Base-by-base conservation (phyloP, 2,888 invertebrate species). In the Chrysolina oricalcia region DNA sequence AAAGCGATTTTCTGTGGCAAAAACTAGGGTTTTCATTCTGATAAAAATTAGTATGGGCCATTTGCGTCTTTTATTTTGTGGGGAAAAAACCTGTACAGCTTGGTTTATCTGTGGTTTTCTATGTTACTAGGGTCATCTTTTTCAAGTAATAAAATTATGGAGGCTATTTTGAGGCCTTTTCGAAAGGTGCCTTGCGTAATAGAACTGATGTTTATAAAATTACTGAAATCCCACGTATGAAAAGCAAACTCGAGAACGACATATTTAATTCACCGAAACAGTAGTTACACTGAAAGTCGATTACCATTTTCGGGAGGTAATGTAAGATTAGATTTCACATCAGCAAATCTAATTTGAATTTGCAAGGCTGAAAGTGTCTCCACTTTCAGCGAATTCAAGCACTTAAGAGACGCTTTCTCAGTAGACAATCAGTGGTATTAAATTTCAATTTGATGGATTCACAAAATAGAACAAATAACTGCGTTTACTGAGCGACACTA, bases 331-430 rank as follows among this genome's bases (percentile, higher is more conserved):
- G 59, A 59, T 59, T 59, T 35, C 35, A 35, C 59, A 27, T 59
- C 59, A 35, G 35, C 50, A 71, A 67, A 74, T 74, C 66, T 74
- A 74, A 74, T 74, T 74, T 74, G 71, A 67, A 74, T 74, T 65
- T 59, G 59, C 59, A 59, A 15, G 59, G 27, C 59, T 59, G 62
- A 74, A 74, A 70, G 74, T 74, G 67, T 67, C 67, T 74, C 67
- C 62, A 35, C 71, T 71, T 67, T 67, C 70, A 59, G 65, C 70
- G 70, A 76, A 76, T 73, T 76, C 73, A 71, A 76, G 76, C 71
- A 76, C 73, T 76, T 76, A 71, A 70, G 70, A 76, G 76, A 63
- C 46, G 73, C 73, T 76, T 76, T 76, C 73, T 70, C 65, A 71
- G 70, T 62, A 62, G 76, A 76, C 73, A 73, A 76, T 72, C 73